These are phyloP conservation scores for Aplodontia rufa DNA, from an alignment of 2,113 vertebrate genomes.

Conservation along the genomic window DNA sequence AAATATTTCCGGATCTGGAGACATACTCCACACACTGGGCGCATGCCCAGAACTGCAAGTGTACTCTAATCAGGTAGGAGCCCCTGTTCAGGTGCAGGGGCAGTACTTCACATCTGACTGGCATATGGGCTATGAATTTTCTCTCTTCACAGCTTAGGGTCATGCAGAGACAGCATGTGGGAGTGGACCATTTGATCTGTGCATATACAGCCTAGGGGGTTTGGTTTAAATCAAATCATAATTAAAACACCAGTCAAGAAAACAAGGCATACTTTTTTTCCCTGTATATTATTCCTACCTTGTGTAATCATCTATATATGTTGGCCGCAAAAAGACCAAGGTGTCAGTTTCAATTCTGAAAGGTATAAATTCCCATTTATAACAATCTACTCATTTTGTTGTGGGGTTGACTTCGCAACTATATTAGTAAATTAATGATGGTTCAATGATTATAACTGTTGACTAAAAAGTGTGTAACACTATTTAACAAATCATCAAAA, in stretches of 20 bases:
- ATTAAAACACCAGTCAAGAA: constrained; percentile 66
- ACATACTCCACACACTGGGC: constrained; percentile 31
- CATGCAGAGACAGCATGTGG: constrained; percentile 21
- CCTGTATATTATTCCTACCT: constrained; percentile 24
- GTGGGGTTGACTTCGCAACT: constrained; percentile 50
- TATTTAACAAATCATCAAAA: constrained; percentile 58
- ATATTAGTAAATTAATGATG: constrained; percentile 53
- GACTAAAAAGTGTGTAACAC: constrained; percentile 34
- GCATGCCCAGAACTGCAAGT: constrained; percentile 45
- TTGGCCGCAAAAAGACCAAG: not conserved
- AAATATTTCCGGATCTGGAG: constrained; percentile 62
- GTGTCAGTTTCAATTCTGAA: constrained; percentile 49
- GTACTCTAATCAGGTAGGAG: constrained; percentile 31
- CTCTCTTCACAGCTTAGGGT: constrained; percentile 53
- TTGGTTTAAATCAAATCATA: constrained; percentile 70
- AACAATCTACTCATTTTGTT: constrained; percentile 50
- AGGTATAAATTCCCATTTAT: constrained; percentile 60
- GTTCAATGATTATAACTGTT: constrained; percentile 33
- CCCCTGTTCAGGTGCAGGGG: constrained; percentile 55
- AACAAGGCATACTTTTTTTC: constrained; percentile 54
- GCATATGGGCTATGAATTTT: constrained; percentile 61
- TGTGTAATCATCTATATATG: constrained; percentile 40
- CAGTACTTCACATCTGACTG: constrained; percentile 62
- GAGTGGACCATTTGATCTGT: constrained; percentile 49
- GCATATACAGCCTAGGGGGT: constrained; percentile 16